Evolutionary conservation across 2,113 vertebrate genomes (phyloP).

Genomic region (Tretioscincus oriximinensis): DNA sequence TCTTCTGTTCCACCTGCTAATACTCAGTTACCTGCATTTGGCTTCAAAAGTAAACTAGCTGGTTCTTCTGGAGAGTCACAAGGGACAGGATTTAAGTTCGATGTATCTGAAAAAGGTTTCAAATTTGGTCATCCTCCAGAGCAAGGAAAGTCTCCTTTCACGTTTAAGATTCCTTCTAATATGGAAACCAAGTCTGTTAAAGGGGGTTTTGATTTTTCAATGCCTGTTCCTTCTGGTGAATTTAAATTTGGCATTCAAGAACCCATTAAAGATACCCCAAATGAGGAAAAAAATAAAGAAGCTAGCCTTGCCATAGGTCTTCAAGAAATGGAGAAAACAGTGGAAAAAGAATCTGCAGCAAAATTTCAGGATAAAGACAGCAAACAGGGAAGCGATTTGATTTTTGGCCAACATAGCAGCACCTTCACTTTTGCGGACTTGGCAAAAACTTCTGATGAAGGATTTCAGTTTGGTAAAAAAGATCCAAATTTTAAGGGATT

Average conservation of each 20-base stretch:
- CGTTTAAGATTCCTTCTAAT: constrained; percentile 71
- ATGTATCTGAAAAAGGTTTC: constrained; percentile 74
- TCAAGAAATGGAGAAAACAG: constrained; percentile 74
- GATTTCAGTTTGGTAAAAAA: constrained; percentile 84
- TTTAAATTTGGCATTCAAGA: constrained; percentile 92
- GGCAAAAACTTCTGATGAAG: constrained; percentile 76
- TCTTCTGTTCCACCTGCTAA: constrained; percentile 41
- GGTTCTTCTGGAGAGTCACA: constrained; percentile 68
- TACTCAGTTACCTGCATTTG: constrained; percentile 70
- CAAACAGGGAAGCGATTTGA: constrained; percentile 70
- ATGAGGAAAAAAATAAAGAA: constrained; percentile 57
- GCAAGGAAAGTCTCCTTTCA: constrained; percentile 74
- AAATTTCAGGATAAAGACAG: constrained; percentile 47
- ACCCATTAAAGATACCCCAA: constrained; percentile 58
- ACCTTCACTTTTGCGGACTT: constrained; percentile 89
- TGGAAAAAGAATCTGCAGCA: constrained; percentile 36
- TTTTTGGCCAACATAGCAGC: constrained; percentile 77
- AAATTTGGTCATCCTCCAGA: constrained; percentile 80
- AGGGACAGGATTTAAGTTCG: constrained; percentile 76
- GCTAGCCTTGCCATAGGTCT: constrained; percentile 69
- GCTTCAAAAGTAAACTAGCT: constrained; percentile 69
- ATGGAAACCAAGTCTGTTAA: constrained; percentile 68
- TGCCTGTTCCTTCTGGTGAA: constrained; percentile 67
- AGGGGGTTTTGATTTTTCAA: constrained; percentile 83
- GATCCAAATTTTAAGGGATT: constrained; percentile 90